Evolutionary conservation across 1,140 invertebrate species (phyloP), one percentile per base, ranked within the genome.

Genomic region (Heliconius melpomene): DNA sequence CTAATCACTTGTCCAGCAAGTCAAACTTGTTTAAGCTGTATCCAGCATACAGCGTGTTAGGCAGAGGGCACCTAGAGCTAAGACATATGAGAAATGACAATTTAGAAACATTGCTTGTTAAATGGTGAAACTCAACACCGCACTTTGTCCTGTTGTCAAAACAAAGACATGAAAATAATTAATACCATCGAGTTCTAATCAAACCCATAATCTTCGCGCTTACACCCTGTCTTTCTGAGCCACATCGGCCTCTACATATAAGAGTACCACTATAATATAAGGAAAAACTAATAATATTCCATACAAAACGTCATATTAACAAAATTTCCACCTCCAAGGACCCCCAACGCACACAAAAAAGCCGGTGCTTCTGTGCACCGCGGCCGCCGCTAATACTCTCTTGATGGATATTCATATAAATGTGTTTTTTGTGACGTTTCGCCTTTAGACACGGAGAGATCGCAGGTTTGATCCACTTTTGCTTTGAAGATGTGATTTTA

Each of bases 331-430:
- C 20, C n/a, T 60, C 2, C 13, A 29, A 66, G 9, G 75, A 77
- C 29, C 75, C 75, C 75, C 54, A 71, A 38, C 29, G 26, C 29
- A 50, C 60, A 40, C 23, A 77, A 77, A 76, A 54, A 60, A 57
- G 7, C 18, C 36, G 36, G 1, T 13, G 71, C 72, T 72, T 73
- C 71, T 60, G 72, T 72, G 36, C 52, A 18, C 77, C 74, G 78
- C 40, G 38, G 26, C 20, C 54, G 54, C 20, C 77, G 36, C 36
- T 78, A 72, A 72, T 78, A 72, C 72, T 29, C 23, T 72, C 77
- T 78, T 72, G 66, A 72, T 72, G 77, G 52, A 60, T 76, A 38
- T 57, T 77, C 60, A 77, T 77, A 77, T 77, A 77, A 77, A 77
- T 77, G 66, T 77, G 66, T 71, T 77, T 77, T 77, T 77, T 77